phyloP scores from a whole-genome alignment of 2,888 invertebrate species.

The Spisula subtruncata region DNA sequence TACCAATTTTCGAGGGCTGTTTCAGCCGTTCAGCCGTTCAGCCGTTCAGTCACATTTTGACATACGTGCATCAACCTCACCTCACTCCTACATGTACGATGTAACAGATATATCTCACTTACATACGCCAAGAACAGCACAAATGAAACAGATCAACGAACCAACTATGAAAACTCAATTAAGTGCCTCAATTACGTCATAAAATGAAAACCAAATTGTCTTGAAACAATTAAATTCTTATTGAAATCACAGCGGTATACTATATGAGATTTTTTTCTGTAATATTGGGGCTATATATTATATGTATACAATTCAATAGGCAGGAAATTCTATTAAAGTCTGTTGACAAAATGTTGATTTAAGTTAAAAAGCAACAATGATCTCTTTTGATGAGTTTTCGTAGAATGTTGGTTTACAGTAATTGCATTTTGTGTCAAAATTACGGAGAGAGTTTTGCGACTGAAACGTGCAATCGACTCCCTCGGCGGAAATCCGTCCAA shows the following conservation, averaged over 20 bases:
- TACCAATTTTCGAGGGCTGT: too few species aligned
- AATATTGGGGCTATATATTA: background rate
- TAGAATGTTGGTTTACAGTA: constrained; percentile 22
- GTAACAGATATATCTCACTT: too few species aligned
- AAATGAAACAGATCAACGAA: background rate
- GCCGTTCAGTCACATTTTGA: too few species aligned
- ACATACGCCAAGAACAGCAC: background rate
- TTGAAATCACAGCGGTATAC: background rate
- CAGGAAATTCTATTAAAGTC: constrained; percentile 12
- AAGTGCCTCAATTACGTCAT: background rate
- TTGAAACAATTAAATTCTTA: background rate
- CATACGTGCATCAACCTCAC: too few species aligned
- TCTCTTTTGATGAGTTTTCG: constrained; percentile 13
- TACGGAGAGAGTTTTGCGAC: constrained; percentile 2
- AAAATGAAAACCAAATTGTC: background rate
- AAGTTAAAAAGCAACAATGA: constrained; percentile 11
- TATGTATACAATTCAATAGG: constrained; percentile 16
- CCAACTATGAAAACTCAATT: background rate
- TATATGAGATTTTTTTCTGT: background rate
- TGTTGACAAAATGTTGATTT: constrained; percentile 23
- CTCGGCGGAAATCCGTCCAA: constrained; percentile 17
- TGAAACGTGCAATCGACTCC: constrained; percentile 3
- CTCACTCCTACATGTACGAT: too few species aligned
- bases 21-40: too few species aligned
- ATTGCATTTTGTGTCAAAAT: constrained; percentile 24